Evolutionary conservation across 1,140 invertebrate genomes (phyloP).

Genomic region (Mesaphorura yosii): DNA sequence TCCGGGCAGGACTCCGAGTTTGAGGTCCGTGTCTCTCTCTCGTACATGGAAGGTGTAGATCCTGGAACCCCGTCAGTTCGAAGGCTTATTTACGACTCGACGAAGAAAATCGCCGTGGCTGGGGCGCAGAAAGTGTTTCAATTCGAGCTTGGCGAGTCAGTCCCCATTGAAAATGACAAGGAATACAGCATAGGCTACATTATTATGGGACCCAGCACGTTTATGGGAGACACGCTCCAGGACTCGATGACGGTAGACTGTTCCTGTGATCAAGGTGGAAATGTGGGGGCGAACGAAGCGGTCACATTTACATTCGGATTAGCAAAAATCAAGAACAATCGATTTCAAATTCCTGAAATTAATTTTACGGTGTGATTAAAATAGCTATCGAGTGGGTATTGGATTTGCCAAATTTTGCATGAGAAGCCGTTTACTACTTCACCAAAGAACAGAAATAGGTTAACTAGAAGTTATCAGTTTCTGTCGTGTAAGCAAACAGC

Average conservation of each 20-base stretch:
- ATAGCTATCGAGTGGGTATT: too few relatives aligned
- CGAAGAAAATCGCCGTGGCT: too few relatives aligned
- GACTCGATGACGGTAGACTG: not conserved
- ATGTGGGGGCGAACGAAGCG: not conserved
- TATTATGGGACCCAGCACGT: not conserved
- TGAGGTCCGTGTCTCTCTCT: not conserved
- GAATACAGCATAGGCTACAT: not conserved
- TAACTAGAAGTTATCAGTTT: too few relatives aligned
- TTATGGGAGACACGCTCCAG: not conserved
- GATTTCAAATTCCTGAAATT: not conserved
- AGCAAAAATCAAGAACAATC: not conserved
- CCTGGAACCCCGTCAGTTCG: not conserved
- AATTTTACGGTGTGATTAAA: too few relatives aligned
- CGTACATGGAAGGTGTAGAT: not conserved
- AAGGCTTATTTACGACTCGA: not conserved
- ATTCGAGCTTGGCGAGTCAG: not conserved
- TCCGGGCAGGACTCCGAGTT: not conserved
- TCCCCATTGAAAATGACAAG: not conserved
- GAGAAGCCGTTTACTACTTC: too few relatives aligned
- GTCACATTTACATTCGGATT: not conserved
- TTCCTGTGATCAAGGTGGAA: too few relatives aligned
- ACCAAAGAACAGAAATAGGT: too few relatives aligned
- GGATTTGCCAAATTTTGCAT: too few relatives aligned
- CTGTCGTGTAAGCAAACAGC: too few relatives aligned
- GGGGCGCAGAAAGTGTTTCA: not conserved